Base-by-base conservation (phyloP, 2,888 invertebrate species). In the Yponomeuta sedellus region DNA sequence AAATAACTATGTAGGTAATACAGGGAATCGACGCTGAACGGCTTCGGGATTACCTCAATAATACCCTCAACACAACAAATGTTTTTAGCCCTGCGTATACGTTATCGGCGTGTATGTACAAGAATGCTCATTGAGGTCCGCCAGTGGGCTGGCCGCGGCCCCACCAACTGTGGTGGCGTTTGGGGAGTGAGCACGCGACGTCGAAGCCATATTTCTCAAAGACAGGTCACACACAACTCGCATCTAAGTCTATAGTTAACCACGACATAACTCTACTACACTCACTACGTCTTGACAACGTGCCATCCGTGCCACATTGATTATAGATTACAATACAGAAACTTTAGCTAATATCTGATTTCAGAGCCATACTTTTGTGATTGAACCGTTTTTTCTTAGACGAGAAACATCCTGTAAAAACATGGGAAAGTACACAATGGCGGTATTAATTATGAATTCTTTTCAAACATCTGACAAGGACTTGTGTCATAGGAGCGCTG, bases 41-140 rank as follows among this genome's bases (percentile, higher is more conserved):
- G 89, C 88, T 89, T 89, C 88, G 71, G 89, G 89, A 88, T 90
- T 89, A 90, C 87, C 82, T 82, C 81, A 80, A 80, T 88, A 88
- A 88, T 85, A 76, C 87, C 84, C 79, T 81, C 78, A 80, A 83
- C 86, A 82, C 83, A 86, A 86, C 88, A 87, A 88, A 88, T 88
- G 88, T 87, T 88, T 87, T 87, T 85, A 83, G 81, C 81, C 79
- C 76, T 77, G 71, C 69, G 73, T 73, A 72, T 74, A 44, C 63
- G 44, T 19, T 20, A 40, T 63, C 11, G 25, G 12, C 63, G 63
- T 19, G 63, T 44, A 63, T 63, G 25, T 64, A 64, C 64, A 40
- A 56, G 40, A 56, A 56, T 39, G 64, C 52, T 44, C 44, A 44
- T 61, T 61, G 66, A 61, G 59, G 59, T 59, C 25, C 22, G 22